Evolutionary conservation across 2,113 vertebrate genomes (phyloP).

Genomic region (Sisor rabdophorus): DNA sequence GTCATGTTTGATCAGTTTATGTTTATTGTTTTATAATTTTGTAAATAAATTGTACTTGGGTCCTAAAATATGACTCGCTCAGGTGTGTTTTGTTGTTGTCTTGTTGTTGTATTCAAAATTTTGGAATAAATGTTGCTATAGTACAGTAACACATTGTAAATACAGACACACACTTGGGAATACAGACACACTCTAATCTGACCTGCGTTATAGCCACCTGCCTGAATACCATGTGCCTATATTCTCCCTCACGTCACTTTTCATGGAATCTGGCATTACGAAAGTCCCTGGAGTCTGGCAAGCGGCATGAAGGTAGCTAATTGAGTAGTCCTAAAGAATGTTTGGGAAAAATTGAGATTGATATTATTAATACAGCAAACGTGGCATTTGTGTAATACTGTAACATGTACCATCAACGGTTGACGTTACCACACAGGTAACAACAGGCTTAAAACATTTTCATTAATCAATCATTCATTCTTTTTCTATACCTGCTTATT

Average conservation of each 20-base stretch:
- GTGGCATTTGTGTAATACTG: neutral
- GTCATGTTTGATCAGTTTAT: no score
- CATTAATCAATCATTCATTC: neutral
- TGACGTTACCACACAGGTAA: neutral
- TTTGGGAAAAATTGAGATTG: slow-evolving; percentile 46
- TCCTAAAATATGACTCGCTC: no score
- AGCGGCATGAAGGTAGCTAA: slow-evolving; percentile 58
- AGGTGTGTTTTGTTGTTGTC: no score
- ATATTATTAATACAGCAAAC: neutral
- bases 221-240: slow-evolving; percentile 75
- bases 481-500: no score
- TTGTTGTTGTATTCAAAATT: neutral
- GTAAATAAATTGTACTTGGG: no score
- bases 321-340: slow-evolving; percentile 64
- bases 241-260: slow-evolving; percentile 59
- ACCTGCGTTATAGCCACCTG: slow-evolving; percentile 71
- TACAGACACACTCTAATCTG: neutral
- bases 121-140: neutral
- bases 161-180: neutral
- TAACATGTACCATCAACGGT: neutral
- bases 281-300: slow-evolving; percentile 41
- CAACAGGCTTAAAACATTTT: neutral
- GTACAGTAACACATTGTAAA: neutral
- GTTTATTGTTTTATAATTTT: no score
- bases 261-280: slow-evolving; percentile 55